phyloP scores from a whole-genome alignment of 2,797 vertebrate genomes.

The Silurus lanzhouensis region DNA sequence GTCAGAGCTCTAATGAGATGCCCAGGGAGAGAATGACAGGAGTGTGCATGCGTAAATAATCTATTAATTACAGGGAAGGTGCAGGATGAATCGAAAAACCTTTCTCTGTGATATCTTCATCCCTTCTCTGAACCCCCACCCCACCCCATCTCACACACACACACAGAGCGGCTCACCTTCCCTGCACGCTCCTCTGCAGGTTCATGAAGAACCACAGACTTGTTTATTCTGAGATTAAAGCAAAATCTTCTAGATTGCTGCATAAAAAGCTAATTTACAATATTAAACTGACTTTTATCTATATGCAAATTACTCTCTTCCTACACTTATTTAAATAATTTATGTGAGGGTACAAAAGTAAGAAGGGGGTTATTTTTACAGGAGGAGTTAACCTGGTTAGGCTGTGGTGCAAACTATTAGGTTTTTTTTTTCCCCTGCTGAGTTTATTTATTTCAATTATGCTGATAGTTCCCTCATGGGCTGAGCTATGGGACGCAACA shows the following conservation, averaged over 20 bases:
- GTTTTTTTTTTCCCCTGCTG: constrained; percentile 46
- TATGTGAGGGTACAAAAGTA: constrained; percentile 60
- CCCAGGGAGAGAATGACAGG: constrained; percentile 82
- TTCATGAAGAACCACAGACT: constrained; percentile 60
- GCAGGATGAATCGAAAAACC: constrained; percentile 71
- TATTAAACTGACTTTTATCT: constrained; percentile 77
- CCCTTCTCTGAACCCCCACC: constrained; percentile 53
- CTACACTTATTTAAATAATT: constrained; percentile 67
- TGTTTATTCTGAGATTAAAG: constrained; percentile 73
- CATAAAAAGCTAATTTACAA: constrained; percentile 72
- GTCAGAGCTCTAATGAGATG: constrained; percentile 86
- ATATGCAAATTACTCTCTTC: constrained; percentile 69
- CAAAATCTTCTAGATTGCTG: constrained; percentile 66
- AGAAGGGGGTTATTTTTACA: constrained; percentile 37
- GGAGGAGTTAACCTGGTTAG: constrained; percentile 62
- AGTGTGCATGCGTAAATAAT: constrained; percentile 92
- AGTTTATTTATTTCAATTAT: constrained; percentile 69
- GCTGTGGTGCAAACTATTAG: constrained; percentile 64
- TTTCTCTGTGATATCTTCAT: constrained; percentile 77
- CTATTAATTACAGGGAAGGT: constrained; percentile 89
- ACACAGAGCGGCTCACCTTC: neutral
- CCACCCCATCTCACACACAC: neutral
- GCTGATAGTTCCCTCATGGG: constrained; percentile 51
- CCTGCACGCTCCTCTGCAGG: constrained; percentile 37
- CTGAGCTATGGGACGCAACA: constrained; percentile 50